Evolutionary conservation across 2,888 invertebrate species (phyloP).

Genomic region (Melieria omissa): DNA sequence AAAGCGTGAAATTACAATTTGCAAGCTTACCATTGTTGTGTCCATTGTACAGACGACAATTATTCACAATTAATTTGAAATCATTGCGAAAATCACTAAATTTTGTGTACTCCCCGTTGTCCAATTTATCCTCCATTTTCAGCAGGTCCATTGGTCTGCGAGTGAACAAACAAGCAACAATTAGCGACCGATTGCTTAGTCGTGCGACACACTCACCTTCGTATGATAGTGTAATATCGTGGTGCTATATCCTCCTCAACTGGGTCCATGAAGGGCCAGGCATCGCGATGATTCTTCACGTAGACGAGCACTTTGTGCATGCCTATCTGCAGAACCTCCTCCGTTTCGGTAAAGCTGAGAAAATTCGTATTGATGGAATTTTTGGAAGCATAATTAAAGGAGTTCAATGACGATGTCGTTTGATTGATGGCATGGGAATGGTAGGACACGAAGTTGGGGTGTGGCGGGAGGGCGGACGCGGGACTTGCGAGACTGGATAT

Average conservation of each 20-base stretch:
- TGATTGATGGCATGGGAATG: slow-evolving; percentile 39
- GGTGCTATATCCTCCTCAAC: slow-evolving; percentile 94
- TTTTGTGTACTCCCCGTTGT: slow-evolving; percentile 81
- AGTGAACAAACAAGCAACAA: slow-evolving; percentile 2
- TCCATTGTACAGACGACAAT: slow-evolving; percentile 92
- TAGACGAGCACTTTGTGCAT: slow-evolving; percentile 92
- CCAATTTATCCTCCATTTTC: slow-evolving; percentile 88
- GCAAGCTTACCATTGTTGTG: slow-evolving; percentile 83
- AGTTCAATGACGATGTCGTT: slow-evolving; percentile 36
- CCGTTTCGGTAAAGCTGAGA: slow-evolving; percentile 80
- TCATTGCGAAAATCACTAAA: slow-evolving; percentile 86
- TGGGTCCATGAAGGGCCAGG: slow-evolving; percentile 94
- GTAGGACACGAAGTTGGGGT: slow-evolving; percentile 33
- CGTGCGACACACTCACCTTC: slow-evolving; percentile 63
- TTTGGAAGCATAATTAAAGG: slow-evolving; percentile 55
- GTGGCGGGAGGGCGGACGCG: slow-evolving; percentile 42
- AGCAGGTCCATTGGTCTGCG: slow-evolving; percentile 85
- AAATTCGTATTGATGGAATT: slow-evolving; percentile 64
- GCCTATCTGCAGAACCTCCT: slow-evolving; percentile 87
- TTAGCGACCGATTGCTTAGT: slow-evolving; percentile 1
- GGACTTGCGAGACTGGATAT: slow-evolving; percentile 30
- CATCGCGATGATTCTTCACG: slow-evolving; percentile 88
- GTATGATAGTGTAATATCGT: slow-evolving; percentile 79
- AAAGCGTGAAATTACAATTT: background rate
- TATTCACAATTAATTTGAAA: slow-evolving; percentile 91